phyloP scores from a whole-genome alignment of 37 sponge, comb jelly and placozoan genomes.

The Oopsacas minuta region DNA sequence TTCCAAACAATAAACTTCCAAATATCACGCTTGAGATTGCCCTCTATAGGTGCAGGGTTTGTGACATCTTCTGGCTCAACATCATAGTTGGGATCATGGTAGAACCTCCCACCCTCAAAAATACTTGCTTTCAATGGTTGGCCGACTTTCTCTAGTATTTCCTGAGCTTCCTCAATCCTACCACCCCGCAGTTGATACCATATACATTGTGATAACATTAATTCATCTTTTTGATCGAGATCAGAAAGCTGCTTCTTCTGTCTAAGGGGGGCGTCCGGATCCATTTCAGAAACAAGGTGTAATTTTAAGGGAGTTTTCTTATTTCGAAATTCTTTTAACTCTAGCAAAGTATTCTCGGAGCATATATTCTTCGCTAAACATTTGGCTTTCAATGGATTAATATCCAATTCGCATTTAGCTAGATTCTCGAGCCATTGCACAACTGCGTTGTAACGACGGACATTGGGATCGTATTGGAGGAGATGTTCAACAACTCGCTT shows the following conservation, averaged over 20 bases:
- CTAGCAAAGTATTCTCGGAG: slow-evolving; percentile 55
- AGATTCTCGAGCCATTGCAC: slow-evolving; percentile 84
- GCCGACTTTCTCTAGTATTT: slow-evolving; percentile 51
- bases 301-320: neutral
- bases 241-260: slow-evolving; percentile 46
- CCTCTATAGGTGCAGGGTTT: slow-evolving; percentile 53
- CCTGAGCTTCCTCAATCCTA: slow-evolving; percentile 62
- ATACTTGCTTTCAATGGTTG: slow-evolving; percentile 78
- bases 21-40: slow-evolving; percentile 59
- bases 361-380: slow-evolving; percentile 27
- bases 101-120: slow-evolving; percentile 73
- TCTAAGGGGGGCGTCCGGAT: slow-evolving; percentile 73
- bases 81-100: slow-evolving; percentile 76
- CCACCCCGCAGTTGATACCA: slow-evolving; percentile 79
- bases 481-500: neutral
- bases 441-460: slow-evolving; percentile 23
- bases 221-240: slow-evolving; percentile 68
- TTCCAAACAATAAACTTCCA: slow-evolving; percentile 85
- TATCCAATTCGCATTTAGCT: slow-evolving; percentile 33
- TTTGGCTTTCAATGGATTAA: slow-evolving; percentile 38
- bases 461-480: neutral
- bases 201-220: slow-evolving; percentile 49
- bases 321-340: slow-evolving; percentile 23
- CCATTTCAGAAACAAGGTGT: slow-evolving; percentile 38
- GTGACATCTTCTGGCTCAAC: neutral